Base-by-base conservation (phyloP, 2,113 vertebrate genomes). In the Thamnophis sirtalis region DNA sequence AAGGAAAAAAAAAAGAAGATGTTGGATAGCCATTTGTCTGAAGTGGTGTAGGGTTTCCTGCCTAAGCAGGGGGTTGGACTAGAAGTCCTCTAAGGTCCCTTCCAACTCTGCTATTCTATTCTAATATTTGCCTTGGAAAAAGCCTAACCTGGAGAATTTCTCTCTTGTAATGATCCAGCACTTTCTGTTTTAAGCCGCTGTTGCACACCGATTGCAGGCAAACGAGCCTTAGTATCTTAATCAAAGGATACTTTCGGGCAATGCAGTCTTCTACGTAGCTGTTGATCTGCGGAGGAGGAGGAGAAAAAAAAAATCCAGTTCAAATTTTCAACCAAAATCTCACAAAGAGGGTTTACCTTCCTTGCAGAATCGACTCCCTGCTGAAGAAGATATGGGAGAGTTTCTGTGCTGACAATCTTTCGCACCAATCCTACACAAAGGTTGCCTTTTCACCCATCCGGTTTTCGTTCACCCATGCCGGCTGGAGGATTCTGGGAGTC, bases 161-260 rank as follows among this genome's bases (percentile, higher is more conserved):
- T 94, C 98, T 97, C 96, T 98, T 99, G 95, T 99, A 99, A 95
- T 98, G 97, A 96, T 99, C 99, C 90, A 99, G 94, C 68, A 99
- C 98, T 89, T 99, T 99, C 96, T 98, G 99, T 92, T 99, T 99
- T 92, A 99, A 98, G 7, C 99, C 99, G 9, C 98, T 99, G 60
- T 99, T 99, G 95, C 99, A 99, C 63, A 99, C 98, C 0, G 99
- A 99, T 95, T 99, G 99, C 96, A 99, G 98, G 93, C 98, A 99
- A 73, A 99, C 96, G 0, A 99, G 97, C 8, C 99, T 98, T 5
- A 99, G 90, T 60, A 99, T 98, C 97, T 99, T 99, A 95, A 99
- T 98, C 93, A 99, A 94, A 0, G 98, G 98, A 91, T 99, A 98
- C 93, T 99, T 99, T 50, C 99, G 99, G 86, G 99, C 98, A 51